Percentiles rank a stretch among this genome's conserved stretches.
These are phyloP conservation scores for Busseola fusca DNA, from an alignment of 2,888 invertebrate species.

Conservation along the genomic window DNA sequence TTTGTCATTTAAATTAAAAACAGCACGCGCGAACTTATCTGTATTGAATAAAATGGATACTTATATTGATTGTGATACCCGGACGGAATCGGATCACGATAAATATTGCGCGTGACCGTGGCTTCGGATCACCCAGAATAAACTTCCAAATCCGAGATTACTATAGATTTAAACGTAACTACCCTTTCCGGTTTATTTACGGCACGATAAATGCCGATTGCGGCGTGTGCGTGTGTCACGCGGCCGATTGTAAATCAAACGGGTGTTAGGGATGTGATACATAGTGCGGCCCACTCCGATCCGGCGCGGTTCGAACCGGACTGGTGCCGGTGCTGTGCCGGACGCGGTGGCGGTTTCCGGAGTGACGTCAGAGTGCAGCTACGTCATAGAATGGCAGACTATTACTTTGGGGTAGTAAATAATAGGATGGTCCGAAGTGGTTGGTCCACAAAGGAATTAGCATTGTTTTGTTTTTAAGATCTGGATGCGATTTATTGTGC, in stretches of 20 bases:
- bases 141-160: constrained; percentile 52
- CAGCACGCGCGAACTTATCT: not conserved
- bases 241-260: constrained; percentile 52
- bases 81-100: constrained; percentile 29
- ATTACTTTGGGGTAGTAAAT: constrained; percentile 36
- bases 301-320: constrained; percentile 14
- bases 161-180: constrained; percentile 56
- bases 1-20: constrained; percentile 1
- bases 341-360: constrained; percentile 32
- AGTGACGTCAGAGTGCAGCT: constrained; percentile 37
- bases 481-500: too few relatives aligned
- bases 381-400: constrained; percentile 36
- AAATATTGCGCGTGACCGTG: constrained; percentile 29
- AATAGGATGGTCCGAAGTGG: constrained; percentile 10
- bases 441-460: not conserved
- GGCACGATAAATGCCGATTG: constrained; percentile 59
- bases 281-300: constrained; percentile 34
- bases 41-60: constrained; percentile 2
- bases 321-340: constrained; percentile 24
- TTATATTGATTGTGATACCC: constrained; percentile 14
- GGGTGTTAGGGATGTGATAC: constrained; percentile 57
- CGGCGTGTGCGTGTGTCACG: constrained; percentile 57
- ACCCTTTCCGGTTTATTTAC: constrained; percentile 59
- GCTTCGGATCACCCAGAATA: constrained; percentile 40
- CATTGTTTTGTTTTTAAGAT: not conserved